Evolutionary conservation across 2,113 vertebrate genomes (phyloP).

Genomic region (Silurus glanis): DNA sequence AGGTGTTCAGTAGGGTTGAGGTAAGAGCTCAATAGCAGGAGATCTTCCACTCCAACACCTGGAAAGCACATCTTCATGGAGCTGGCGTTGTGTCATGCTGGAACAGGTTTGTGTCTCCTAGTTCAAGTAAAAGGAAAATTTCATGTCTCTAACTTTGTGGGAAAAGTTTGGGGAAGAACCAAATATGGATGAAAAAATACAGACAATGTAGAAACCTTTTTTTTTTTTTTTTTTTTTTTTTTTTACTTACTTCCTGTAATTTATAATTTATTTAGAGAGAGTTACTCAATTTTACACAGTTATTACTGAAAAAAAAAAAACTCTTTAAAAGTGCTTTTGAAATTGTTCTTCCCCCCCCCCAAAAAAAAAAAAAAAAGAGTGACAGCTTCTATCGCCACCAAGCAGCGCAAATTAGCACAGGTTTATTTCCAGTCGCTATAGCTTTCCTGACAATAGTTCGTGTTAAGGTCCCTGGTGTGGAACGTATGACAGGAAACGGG

Average conservation of each 20-base stretch:
- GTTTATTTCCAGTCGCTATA: not conserved
- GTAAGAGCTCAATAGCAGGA: no score
- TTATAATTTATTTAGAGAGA: not conserved
- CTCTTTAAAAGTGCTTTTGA: no score
- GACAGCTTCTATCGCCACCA: not conserved
- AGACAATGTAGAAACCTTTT: not conserved
- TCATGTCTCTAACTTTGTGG: no score
- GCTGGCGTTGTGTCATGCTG: no score
- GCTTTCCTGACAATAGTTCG: not conserved
- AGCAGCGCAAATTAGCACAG: slow-evolving; percentile 4
- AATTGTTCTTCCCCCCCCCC: no score
- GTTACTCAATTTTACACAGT: not conserved
- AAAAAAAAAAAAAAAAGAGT: not conserved
- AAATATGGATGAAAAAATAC: not conserved
- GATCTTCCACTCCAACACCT: no score
- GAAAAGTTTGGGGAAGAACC: no score
- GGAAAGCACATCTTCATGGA: no score
- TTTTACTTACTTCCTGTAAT: not conserved
- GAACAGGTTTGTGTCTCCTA: no score
- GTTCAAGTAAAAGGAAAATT: no score
- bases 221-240: no score
- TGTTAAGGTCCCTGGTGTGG: not conserved
- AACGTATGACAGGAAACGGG: slow-evolving; percentile 16
- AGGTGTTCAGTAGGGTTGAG: no score
- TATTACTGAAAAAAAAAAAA: not conserved